Evolutionary conservation across 1,140 invertebrate genomes (phyloP), one percentile per base, ranked within the genome.

Genomic region (Drosophila pachea): DNA sequence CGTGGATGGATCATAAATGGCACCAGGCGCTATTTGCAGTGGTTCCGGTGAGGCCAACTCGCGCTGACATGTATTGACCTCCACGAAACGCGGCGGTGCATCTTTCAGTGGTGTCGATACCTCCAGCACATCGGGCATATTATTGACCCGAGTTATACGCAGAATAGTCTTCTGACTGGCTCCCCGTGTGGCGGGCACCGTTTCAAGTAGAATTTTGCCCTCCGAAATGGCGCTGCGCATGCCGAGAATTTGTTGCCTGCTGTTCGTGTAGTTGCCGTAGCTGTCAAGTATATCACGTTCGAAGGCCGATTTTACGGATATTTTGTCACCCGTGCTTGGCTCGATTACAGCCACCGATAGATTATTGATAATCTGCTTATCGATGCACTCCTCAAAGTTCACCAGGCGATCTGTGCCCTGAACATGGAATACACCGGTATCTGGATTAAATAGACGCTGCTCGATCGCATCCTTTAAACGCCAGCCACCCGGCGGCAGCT

Each of bases 331-430:
- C 47, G 92, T 93, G 66, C 91, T 92, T 0, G 93, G 92, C 88
- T 97, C 95, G 61, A 96, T 90, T 7, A 97, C 95, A 29, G 92
- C 86, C 29, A 95, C 95, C 3, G 96, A 97, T 58, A 93, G 90
- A 4, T 94, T 92, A 89, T 97, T 94, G 43, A 99, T 95, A 8
- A 98, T 94, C 79, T 95, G 93, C 49, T 96, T 90, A 74, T 94
- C 93, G 33, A 98, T 90, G 76, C 97, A 97, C 89, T 98, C 96
- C 89, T 96, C 92, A 73, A 99, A 94, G 62, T 95, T 95, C 4
- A 97, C 92, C 32, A 95, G 90, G 77, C 95, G 92, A 88, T 97
- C 95, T 2, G 95, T 96, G 33, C 94, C 94, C 38, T 96, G 96
- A 76, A 98, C 95, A 53, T 94, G 94, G 83, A 98, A 97, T 3